phyloP scores from a whole-genome alignment of 92 coral and sea anemone species.

The Porites cylindrica region DNA sequence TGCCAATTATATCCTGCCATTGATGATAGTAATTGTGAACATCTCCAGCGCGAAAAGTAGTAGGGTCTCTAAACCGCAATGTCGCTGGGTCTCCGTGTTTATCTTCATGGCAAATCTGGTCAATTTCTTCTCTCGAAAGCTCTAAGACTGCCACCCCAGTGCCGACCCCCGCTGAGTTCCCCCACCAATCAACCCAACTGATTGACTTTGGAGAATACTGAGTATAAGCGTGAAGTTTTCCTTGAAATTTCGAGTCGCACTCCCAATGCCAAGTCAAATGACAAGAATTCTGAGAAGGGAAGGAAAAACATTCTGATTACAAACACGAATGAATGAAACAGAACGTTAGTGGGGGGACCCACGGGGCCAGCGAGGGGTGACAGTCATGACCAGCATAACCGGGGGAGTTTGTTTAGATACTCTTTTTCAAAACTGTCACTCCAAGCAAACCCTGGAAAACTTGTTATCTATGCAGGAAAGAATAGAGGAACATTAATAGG shows the following conservation, averaged over 20 bases:
- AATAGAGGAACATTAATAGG: neutral
- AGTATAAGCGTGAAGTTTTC: neutral
- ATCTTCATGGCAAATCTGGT: neutral
- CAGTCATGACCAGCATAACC: conserved; percentile 30
- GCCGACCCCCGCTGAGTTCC: neutral
- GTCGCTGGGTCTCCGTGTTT: neutral
- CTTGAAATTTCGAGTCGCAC: conserved; percentile 3
- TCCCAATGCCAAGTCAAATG: conserved; percentile 30
- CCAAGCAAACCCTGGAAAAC: neutral
- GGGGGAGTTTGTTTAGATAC: conserved; percentile 35
- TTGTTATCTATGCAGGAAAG: no score
- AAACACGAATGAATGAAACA: neutral
- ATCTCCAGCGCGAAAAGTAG: conserved; percentile 29
- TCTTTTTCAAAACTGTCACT: conserved; percentile 30
- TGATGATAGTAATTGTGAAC: neutral
- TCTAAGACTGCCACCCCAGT: conserved; percentile 8
- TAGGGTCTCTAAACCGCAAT: conserved; percentile 8
- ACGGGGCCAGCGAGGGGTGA: conserved; percentile 13
- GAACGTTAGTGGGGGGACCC: conserved; percentile 2
- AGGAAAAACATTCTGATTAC: neutral
- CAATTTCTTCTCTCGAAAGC: neutral
- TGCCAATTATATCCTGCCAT: conserved; percentile 20
- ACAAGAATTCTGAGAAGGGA: neutral
- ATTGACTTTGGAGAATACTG: neutral
- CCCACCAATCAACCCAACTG: neutral